Evolutionary conservation across 1,140 invertebrate species (phyloP), one percentile per base, ranked within the genome.

Genomic region (Diplogasteroides magnus): DNA sequence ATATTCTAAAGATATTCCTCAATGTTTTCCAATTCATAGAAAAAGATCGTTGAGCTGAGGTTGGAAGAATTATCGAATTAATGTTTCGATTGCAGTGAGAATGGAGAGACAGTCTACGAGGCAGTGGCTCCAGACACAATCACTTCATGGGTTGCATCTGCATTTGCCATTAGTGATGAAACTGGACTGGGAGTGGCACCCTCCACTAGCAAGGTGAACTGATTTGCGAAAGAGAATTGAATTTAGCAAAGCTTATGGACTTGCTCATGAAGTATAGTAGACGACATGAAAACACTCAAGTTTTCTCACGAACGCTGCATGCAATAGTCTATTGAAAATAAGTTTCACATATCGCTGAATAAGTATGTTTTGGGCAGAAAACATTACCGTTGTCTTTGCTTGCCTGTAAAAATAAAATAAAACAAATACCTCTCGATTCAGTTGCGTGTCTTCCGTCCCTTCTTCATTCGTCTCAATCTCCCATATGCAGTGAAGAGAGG

Each of bases 111-210:
- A 80, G 84, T 57, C 69, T 81, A 26, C 61, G 88, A 19, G 83
- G 82, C 86, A 32, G 84, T 84, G 57, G 89, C 93, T 31, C 94
- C 94, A 0, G 90, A 92, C 73, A 91, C 91, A 0, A 91, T 97
- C 14, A 95, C 92, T 0, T 92, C 91, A 1, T 97, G 94, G 93
- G 87, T 91, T 25, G 87, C 97, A 0, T 91, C 90, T 32, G 95
- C 91, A 0, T 98, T 98, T 83, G 92, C 94, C 0, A 85, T 97
- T 56, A 91, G 93, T 84, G 86, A 90, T 0, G 85, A 89, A 13
- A 84, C 81, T 67, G 95, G 94, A 25, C 86, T 98, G 0, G 93
- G 92, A 1, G 85, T 97, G 1, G 88, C 91, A 14, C 83, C 89
- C 62, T 80, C 85, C 69, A 85, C 89, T 23, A 87, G 88, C 76